These are phyloP conservation scores for Oryzias melastigma DNA, from an alignment of 2,113 vertebrate species.

Conservation along the genomic window DNA sequence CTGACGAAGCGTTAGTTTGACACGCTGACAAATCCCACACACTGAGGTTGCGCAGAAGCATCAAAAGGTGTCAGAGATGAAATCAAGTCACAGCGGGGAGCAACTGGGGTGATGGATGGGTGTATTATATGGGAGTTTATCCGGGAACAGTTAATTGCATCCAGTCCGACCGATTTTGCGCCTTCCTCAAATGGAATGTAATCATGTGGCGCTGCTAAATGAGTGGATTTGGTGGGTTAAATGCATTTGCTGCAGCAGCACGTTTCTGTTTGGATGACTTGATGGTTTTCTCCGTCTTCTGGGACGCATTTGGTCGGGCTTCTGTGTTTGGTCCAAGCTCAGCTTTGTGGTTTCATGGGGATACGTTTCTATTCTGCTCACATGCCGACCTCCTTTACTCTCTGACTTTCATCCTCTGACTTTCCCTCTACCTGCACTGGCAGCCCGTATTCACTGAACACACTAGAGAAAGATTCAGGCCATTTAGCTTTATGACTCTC, in stretches of 20 bases:
- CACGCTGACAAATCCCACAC: conserved; percentile 38
- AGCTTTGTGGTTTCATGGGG: conserved; percentile 40
- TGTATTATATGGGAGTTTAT: conserved; percentile 24
- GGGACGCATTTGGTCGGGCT: background rate
- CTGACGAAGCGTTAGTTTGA: conserved; percentile 52
- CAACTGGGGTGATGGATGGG: conserved; percentile 47
- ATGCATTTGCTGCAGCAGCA: background rate
- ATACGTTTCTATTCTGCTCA: conserved; percentile 51
- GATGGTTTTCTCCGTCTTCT: background rate
- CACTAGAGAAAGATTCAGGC: conserved; percentile 44
- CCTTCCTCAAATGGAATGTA: conserved; percentile 12
- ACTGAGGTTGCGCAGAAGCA: conserved; percentile 27
- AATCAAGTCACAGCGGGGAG: conserved; percentile 42
- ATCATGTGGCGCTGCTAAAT: conserved; percentile 5
- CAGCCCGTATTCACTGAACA: conserved; percentile 39
- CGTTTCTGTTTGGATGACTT: conserved; percentile 6
- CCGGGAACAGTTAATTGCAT: conserved; percentile 26
- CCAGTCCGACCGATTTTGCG: conserved; percentile 4
- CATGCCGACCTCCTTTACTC: conserved; percentile 46
- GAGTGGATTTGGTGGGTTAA: conserved; percentile 13
- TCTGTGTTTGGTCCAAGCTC: background rate
- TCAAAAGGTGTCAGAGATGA: conserved; percentile 57
- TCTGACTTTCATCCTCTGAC: conserved; percentile 21
- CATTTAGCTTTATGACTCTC: conserved; percentile 64
- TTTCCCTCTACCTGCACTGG: conserved; percentile 7